phyloP scores from a whole-genome alignment of 2,888 invertebrate species.

The Drosophila maculinotata region DNA sequence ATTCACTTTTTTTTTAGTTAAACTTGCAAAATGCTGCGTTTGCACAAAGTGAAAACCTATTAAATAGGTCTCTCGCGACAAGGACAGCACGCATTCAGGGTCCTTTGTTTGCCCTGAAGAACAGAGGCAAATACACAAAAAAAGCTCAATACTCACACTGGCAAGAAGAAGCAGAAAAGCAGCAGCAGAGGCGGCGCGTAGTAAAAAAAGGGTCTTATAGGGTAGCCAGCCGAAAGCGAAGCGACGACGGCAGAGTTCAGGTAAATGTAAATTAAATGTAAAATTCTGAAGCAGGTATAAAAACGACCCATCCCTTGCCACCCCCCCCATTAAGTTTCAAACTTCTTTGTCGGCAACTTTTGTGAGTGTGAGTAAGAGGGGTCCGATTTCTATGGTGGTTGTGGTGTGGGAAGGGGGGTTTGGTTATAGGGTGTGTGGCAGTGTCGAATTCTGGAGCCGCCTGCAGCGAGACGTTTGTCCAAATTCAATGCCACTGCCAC shows the following conservation, averaged over 20 bases:
- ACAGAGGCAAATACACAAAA: slow-evolving; percentile 14
- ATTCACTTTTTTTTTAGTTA: slow-evolving; percentile 54
- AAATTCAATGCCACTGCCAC: slow-evolving; percentile 47
- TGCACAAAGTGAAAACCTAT: slow-evolving; percentile 48
- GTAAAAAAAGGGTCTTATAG: slow-evolving; percentile 47
- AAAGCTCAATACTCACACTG: slow-evolving; percentile 60
- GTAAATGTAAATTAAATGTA: slow-evolving; percentile 48
- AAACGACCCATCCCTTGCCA: not conserved
- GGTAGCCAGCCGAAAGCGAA: slow-evolving; percentile 23
- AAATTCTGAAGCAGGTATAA: slow-evolving; percentile 18
- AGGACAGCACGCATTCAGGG: slow-evolving; percentile 20
- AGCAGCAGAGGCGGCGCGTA: slow-evolving; percentile 57
- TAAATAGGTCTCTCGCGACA: slow-evolving; percentile 35
- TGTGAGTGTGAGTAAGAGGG: not conserved
- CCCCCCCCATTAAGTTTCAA: slow-evolving; percentile 1
- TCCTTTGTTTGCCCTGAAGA: slow-evolving; percentile 16
- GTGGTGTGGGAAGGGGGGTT: not conserved
- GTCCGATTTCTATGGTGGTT: slow-evolving; percentile 11
- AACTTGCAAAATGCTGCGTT: slow-evolving; percentile 51
- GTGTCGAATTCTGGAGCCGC: slow-evolving; percentile 39
- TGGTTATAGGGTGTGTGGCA: slow-evolving; percentile 14
- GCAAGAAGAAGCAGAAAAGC: slow-evolving; percentile 54
- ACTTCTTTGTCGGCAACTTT: slow-evolving; percentile 41
- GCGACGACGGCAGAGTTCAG: slow-evolving; percentile 34
- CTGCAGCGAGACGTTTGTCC: slow-evolving; percentile 34